These are phyloP conservation scores for Parasteatoda tepidariorum DNA, from an alignment of 1,140 invertebrate species.

Conservation along the genomic window DNA sequence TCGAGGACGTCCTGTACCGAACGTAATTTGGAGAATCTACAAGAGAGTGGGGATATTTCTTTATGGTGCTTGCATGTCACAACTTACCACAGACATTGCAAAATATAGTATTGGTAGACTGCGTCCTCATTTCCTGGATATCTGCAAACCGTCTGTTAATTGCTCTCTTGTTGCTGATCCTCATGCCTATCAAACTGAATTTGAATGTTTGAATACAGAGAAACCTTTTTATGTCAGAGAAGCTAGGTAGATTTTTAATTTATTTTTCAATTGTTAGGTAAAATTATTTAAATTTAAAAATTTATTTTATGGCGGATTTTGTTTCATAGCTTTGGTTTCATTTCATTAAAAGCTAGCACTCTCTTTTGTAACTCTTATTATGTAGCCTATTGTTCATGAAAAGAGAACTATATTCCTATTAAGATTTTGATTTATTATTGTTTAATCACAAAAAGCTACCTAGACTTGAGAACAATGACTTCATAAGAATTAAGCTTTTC, in stretches of 20 bases:
- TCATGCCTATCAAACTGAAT: slow-evolving; percentile 69
- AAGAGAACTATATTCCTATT: not conserved
- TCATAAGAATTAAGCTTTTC: too few relatives aligned
- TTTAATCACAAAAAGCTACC: too few relatives aligned
- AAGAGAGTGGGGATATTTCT: slow-evolving; percentile 78
- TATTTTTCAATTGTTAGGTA: not conserved
- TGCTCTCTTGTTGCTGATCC: slow-evolving; percentile 22
- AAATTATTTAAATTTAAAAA: not conserved
- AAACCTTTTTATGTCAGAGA: slow-evolving; percentile 63
- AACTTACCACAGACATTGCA: slow-evolving; percentile 87
- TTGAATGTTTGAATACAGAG: slow-evolving; percentile 66
- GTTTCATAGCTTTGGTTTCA: not conserved
- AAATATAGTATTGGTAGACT: slow-evolving; percentile 93
- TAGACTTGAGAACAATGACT: too few relatives aligned
- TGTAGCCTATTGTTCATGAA: not conserved
- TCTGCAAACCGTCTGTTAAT: slow-evolving; percentile 70
- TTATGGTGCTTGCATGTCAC: slow-evolving; percentile 85
- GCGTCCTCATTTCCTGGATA: slow-evolving; percentile 88
- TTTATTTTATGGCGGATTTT: not conserved
- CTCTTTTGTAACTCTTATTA: not conserved
- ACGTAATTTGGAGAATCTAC: slow-evolving; percentile 53
- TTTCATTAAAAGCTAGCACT: too few relatives aligned
- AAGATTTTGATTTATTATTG: not conserved
- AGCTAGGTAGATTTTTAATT: slow-evolving; percentile 40
- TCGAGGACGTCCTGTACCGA: slow-evolving; percentile 19